Evolutionary conservation across 1,140 invertebrate genomes (phyloP).

Genomic region (Adoxophyes honmai): DNA sequence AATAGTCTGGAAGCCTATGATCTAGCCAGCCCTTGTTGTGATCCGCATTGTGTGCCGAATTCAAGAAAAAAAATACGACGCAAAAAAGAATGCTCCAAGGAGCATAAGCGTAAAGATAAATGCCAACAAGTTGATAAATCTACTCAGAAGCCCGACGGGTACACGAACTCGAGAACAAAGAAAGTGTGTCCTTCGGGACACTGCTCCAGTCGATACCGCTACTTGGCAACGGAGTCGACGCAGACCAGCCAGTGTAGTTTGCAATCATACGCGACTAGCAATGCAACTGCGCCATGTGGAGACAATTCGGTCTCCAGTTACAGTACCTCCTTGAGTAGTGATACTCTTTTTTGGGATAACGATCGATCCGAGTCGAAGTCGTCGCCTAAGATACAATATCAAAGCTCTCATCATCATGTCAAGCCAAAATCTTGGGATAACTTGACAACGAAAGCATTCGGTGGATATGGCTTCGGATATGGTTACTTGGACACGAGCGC

Average conservation of each 20-base stretch:
- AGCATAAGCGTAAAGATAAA: conserved; percentile 78
- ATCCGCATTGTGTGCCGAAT: conserved; percentile 88
- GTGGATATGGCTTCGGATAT: conserved; percentile 90
- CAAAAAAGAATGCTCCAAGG: conserved; percentile 81
- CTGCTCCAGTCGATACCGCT: conserved; percentile 60
- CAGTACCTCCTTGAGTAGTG: conserved; percentile 89
- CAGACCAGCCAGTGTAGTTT: conserved; percentile 87
- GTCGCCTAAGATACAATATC: conserved; percentile 72
- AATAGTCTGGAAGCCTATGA: conserved; percentile 90
- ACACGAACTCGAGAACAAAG: conserved; percentile 53
- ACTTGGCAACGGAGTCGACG: conserved; percentile 78
- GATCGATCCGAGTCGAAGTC: conserved; percentile 58
- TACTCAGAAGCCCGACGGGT: conserved; percentile 61
- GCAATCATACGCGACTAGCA: conserved; percentile 87
- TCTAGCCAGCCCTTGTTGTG: conserved; percentile 89
- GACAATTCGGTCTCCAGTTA: conserved; percentile 86
- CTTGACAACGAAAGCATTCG: conserved; percentile 88
- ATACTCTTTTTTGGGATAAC: conserved; percentile 89
- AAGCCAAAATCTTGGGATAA: conserved; percentile 94
- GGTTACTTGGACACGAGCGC: conserved; percentile 85
- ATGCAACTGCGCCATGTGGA: conserved; percentile 71
- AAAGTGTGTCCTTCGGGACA: conserved; percentile 60
- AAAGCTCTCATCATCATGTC: conserved; percentile 75
- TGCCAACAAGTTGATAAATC: conserved; percentile 64
- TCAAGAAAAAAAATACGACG: conserved; percentile 80